Conservation (phyloP, 1,140 invertebrate genomes). For the Pseudomyrmex gracilis region DNA sequence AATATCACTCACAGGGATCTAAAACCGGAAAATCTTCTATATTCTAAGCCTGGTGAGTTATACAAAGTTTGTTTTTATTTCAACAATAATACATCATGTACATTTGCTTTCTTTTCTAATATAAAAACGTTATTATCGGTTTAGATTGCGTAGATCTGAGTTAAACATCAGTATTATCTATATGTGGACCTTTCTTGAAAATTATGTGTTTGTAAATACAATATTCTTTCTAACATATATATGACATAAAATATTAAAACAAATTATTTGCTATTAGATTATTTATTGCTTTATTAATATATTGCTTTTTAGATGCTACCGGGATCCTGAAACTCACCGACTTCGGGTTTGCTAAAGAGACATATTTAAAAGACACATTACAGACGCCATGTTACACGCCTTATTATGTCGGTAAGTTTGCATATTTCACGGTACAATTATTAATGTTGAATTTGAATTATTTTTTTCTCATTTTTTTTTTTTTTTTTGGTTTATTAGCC, state of each 20-base stretch:
- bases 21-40: conserved; percentile 96
- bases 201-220: neutral
- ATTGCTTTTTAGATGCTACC: conserved; percentile 85
- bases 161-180: conserved; percentile 1
- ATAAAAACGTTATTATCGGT: conserved; percentile 16
- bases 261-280: neutral
- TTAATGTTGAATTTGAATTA: neutral
- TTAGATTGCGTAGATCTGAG: neutral
- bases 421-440: neutral
- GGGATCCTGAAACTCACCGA: conserved; percentile 98
- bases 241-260: too few relatives aligned
- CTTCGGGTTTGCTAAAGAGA: conserved; percentile 99
- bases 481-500: conserved; percentile 85
- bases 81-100: too few relatives aligned
- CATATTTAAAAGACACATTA: conserved; percentile 92
- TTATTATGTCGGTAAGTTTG: conserved; percentile 95
- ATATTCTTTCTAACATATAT: too few relatives aligned
- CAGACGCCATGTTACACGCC: conserved; percentile 99
- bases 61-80: neutral
- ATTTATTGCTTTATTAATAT: neutral
- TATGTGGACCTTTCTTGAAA: conserved; percentile 7
- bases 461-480: too few relatives aligned
- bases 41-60: conserved; percentile 88
- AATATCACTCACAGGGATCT: conserved; percentile 99
- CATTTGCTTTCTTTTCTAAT: neutral